Conservation (phyloP, 35 echinoderm and acorn worm genomes). For the Patiria miniata region DNA sequence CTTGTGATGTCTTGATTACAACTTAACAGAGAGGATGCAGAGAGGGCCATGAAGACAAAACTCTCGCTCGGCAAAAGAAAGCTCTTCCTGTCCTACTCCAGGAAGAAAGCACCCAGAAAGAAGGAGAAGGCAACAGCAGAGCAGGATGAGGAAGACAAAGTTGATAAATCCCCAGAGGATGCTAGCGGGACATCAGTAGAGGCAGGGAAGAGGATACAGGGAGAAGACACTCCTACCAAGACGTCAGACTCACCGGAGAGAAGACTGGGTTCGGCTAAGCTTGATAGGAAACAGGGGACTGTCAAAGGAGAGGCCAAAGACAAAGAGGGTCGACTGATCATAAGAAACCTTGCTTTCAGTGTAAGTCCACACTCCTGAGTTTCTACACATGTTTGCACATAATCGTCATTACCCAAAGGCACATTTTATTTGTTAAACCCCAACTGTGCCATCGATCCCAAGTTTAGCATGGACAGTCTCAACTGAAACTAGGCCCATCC, state of each 20-base stretch:
- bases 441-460: too few species aligned
- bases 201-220: not conserved
- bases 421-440: too few species aligned
- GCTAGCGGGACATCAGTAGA: not conserved
- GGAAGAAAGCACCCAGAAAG: constrained; percentile 16
- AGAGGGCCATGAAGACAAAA: constrained; percentile 43
- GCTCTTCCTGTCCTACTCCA: constrained; percentile 45
- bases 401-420: too few species aligned
- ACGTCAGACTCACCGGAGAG: not conserved
- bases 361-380: constrained; percentile 12
- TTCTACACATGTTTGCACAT: too few species aligned
- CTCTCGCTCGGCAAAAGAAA: constrained; percentile 46
- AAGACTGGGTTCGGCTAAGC: not conserved
- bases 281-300: not conserved
- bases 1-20: not conserved
- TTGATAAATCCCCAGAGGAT: not conserved
- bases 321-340: constrained; percentile 57
- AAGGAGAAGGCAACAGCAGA: constrained; percentile 33
- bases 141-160: not conserved
- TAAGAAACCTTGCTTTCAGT: constrained; percentile 74
- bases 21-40: constrained; percentile 68
- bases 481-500: too few species aligned
- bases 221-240: not conserved
- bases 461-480: too few species aligned
- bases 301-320: not conserved